Conservation (phyloP, 2,113 vertebrate genomes). For the Colinus virginianus region DNA sequence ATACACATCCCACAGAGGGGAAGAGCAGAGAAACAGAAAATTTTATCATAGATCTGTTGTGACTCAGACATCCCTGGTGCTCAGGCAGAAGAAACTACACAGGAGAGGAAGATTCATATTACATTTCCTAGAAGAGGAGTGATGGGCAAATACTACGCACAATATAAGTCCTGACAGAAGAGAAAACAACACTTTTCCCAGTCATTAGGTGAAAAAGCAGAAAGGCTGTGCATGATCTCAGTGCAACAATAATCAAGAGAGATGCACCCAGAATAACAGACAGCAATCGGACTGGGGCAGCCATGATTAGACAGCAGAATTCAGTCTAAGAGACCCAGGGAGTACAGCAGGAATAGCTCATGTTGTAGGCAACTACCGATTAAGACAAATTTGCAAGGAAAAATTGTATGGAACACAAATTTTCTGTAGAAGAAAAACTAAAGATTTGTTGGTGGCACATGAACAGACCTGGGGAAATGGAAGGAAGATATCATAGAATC, state of each 20-base stretch:
- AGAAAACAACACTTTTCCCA: conserved; percentile 3
- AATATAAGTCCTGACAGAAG: not conserved
- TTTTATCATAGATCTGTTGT: not conserved
- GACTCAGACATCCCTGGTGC: not conserved
- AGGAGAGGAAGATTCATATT: not conserved
- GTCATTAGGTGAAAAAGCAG: not conserved
- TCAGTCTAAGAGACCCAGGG: not conserved
- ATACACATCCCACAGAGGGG: not conserved
- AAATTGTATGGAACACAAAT: not conserved
- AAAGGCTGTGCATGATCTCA: not conserved
- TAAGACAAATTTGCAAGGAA: not conserved
- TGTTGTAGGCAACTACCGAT: not conserved
- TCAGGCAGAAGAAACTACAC: not conserved
- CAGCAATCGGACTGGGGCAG: not conserved
- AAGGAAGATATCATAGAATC: not conserved
- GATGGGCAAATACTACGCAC: not conserved
- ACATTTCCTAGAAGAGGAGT: not conserved
- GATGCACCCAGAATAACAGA: not conserved
- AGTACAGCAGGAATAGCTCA: not conserved
- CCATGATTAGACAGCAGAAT: not conserved
- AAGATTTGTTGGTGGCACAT: not conserved
- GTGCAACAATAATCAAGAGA: not conserved
- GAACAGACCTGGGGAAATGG: not conserved
- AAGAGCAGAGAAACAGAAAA: not conserved
- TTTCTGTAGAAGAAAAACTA: not conserved